Evolutionary conservation across 2,888 invertebrate species (phyloP), one percentile per base, ranked within the genome.

Genomic region (Oligia latruncula): DNA sequence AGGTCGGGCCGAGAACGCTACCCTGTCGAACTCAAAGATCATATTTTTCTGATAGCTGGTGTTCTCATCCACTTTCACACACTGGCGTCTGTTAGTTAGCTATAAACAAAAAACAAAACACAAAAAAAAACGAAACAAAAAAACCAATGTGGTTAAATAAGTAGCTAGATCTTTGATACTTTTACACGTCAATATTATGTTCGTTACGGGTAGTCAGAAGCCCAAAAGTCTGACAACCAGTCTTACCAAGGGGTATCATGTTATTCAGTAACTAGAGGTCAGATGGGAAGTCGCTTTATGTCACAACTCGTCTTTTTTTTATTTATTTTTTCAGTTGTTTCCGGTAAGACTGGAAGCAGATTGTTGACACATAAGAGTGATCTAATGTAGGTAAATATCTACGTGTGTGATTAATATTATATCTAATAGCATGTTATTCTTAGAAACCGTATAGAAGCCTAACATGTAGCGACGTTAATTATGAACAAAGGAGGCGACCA

Each of bases 401-500:
- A 52, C 17, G 52, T 23, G 8, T 55, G 3, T 58, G 55, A 58
- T 58, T 58, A 6, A 55, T 58, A 58, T 58, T 20, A 55, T 58
- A 23, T 58, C 23, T 58, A 58, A n/a, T 11, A 58, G 58, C 23
- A 23, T 58, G 23, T 23, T 72, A 62, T 80, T 80, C 66, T 76
- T 8, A 66, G 60, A 77, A 66, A 71, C 23, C 4, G 29, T 66
- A 46, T 75, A 68, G n/a, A 29, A 46, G 9, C 58, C 15, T 46
- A 40, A 35, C 29, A 29, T 49, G 9, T 67, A n/a, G 1, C 17
- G 11, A 35, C 5, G 2, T 70, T 43, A 60, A 66, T n/a, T 40
- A 55, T 11, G 58, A 64, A 83, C 83, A 82, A 79, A 72, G 70
- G 46, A 78, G 11, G 35, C 17, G 35, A 35, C 49, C n/a, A 64